These are phyloP conservation scores for Melipona bicolor DNA, from an alignment of 2,888 invertebrate species.

Conservation along the genomic window DNA sequence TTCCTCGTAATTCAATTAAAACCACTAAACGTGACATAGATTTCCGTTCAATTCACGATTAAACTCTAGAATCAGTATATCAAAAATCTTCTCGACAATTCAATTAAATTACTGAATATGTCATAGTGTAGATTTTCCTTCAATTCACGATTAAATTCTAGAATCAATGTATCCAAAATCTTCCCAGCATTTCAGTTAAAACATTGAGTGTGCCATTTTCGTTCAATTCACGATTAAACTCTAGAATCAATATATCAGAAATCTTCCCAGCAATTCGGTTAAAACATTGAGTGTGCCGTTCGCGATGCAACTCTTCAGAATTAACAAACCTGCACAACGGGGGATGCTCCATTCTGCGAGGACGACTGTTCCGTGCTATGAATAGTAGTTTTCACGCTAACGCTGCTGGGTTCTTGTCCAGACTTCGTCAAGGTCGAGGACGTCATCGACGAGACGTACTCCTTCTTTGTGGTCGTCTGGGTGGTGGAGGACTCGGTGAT, in stretches of 20 bases:
- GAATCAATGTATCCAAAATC: not conserved
- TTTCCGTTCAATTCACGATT: no score
- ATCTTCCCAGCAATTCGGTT: no score
- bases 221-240: not conserved
- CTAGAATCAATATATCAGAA: not conserved
- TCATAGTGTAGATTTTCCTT: no score
- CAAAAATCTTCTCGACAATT: no score
- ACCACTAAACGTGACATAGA: no score
- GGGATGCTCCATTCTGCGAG: constrained; percentile 80
- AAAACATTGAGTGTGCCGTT: no score
- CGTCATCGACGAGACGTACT: constrained; percentile 79
- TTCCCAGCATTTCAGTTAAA: no score
- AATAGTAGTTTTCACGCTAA: constrained; percentile 78
- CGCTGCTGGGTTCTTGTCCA: constrained; percentile 73
- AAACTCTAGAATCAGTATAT: no score
- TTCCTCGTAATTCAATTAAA: no score
- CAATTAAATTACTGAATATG: no score
- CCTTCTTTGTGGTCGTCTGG: constrained; percentile 80
- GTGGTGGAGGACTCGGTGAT: constrained; percentile 81
- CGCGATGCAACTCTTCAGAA: not conserved
- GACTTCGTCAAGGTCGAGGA: constrained; percentile 75
- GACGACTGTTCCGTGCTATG: constrained; percentile 78
- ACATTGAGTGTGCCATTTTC: no score
- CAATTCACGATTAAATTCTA: no score
- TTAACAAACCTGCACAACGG: constrained; percentile 79